Evolutionary conservation across 2,797 vertebrate genomes (phyloP).

Genomic region (Acipenser oxyrinchus): DNA sequence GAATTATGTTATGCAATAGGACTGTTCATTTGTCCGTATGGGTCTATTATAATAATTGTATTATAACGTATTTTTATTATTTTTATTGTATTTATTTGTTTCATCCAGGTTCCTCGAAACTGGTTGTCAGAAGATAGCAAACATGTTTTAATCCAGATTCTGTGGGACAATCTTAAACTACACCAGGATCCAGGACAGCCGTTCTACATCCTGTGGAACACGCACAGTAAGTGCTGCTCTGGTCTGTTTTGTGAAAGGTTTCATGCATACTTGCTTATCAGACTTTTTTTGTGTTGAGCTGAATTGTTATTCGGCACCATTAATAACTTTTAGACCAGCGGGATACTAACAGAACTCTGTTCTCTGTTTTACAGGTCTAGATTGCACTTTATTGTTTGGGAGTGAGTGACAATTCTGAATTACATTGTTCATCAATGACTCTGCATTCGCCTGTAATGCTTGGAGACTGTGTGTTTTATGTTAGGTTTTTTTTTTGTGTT

Average conservation of each 20-base stretch:
- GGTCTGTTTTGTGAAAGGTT: neutral
- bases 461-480: constrained; percentile 8
- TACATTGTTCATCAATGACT: constrained; percentile 19
- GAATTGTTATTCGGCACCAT: neutral
- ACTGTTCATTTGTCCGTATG: too few species aligned
- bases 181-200: constrained; percentile 88
- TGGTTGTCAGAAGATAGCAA: constrained; percentile 90
- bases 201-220: constrained; percentile 91
- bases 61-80: too few species aligned
- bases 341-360: constrained; percentile 28
- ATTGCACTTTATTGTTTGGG: constrained; percentile 69
- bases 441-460: constrained; percentile 3
- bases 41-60: too few species aligned
- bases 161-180: constrained; percentile 94
- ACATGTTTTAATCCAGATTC: constrained; percentile 88
- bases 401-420: constrained; percentile 55
- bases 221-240: constrained; percentile 72
- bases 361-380: constrained; percentile 68
- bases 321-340: neutral
- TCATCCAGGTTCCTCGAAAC: constrained; percentile 62
- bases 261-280: neutral
- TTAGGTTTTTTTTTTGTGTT: constrained; percentile 13
- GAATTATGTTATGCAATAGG: too few species aligned
- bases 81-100: neutral
- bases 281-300: neutral